A percentile compares a stretch with the other conserved stretches of the same genome.
These are phyloP conservation scores for Brachylomia viminalis DNA, from an alignment of 2,888 invertebrate genomes.

Conservation along the genomic window DNA sequence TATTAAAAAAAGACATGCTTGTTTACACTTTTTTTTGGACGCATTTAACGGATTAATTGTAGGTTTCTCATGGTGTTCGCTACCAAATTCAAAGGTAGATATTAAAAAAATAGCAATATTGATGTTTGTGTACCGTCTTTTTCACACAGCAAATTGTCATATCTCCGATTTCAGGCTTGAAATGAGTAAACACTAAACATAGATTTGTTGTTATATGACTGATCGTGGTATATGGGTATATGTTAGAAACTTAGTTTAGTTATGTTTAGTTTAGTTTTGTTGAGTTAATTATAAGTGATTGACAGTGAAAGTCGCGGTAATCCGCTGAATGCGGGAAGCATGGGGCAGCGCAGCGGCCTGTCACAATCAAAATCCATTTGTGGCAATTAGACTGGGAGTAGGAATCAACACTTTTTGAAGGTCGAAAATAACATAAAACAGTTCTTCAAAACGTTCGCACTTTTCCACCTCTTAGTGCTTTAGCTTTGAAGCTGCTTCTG, in stretches of 20 bases:
- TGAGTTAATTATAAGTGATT: too few relatives aligned
- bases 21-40: neutral
- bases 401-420: neutral
- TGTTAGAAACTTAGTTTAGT: neutral
- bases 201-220: too few relatives aligned
- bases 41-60: neutral
- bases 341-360: too few relatives aligned
- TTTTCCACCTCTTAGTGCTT: neutral
- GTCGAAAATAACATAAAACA: neutral
- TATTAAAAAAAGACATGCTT: neutral
- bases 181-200: conserved; percentile 7
- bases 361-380: neutral
- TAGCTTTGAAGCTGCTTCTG: too few relatives aligned
- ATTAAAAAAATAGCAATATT: neutral
- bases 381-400: neutral
- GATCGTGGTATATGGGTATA: neutral
- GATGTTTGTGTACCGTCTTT: neutral
- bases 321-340: neutral
- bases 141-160: neutral
- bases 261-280: too few relatives aligned
- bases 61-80: neutral
- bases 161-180: neutral
- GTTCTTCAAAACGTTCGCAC: neutral
- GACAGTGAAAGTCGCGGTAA: neutral
- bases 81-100: neutral